Base-by-base conservation (phyloP, 1,140 invertebrate species). In the Leptonema lineaticorne region DNA sequence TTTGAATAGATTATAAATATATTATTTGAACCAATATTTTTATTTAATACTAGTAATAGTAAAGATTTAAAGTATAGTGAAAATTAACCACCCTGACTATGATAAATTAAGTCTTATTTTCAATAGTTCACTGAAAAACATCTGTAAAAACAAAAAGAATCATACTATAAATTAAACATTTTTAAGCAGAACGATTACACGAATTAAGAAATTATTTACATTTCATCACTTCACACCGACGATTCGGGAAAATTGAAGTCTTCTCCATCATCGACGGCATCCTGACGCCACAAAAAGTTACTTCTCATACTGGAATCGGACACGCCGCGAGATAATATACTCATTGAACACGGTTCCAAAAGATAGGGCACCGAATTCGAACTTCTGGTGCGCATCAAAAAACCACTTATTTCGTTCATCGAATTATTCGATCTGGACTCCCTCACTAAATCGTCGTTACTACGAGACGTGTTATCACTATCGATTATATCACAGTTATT, bases 281-380 rank as follows among this genome's bases (percentile, higher is more conserved):
- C 77, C 73, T 81, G 81, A 0, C 81, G 76, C 80, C 80, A 82
- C 58, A 81, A 75, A 50, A 74, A 70, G 48, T 64, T 72, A 33
- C 79, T 78, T 16, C 64, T 27, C 26, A 69, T 27, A 60, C 67
- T 72, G 16, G 73, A 64, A 45, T 79, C 78, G 5, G 76, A 73
- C 6, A 74, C 70, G 62, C 76, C 77, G 66, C 74, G 77, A 45
- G 78, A 74, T 69, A 82, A 73, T 66, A 80, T 75, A 45, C 76
- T 76, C 77, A 81, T 74, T 71, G 78, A 78, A 71, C 81, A 81
- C 14, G 81, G 79, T 73, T 81, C 79, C 65, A 78, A 74, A 75
- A 79, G 76, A 69, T 78, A 74, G 57, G 69, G 74, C 16, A 80
- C 62, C 16, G 79, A 77, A 5, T 70, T 69, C 26, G 63, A 68